A percentile compares a stretch with the other conserved stretches of the same genome.
phyloP scores from a whole-genome alignment of 2,113 vertebrate species.

The Boleophthalmus pectinirostris region DNA sequence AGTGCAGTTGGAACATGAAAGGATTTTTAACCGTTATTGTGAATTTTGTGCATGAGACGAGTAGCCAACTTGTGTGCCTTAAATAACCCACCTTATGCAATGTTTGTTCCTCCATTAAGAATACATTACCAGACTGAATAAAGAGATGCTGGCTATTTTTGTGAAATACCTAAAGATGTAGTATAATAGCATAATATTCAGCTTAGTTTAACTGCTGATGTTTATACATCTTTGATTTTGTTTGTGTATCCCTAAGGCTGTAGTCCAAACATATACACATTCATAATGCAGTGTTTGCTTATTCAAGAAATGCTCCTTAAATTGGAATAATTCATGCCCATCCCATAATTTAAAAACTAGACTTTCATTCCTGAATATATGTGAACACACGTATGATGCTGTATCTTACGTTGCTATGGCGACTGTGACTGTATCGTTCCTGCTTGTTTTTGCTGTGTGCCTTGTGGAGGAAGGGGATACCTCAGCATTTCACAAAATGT shows the following conservation, averaged over 20 bases:
- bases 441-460: conserved; percentile 5
- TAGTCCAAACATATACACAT: neutral
- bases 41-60: neutral
- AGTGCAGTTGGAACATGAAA: neutral
- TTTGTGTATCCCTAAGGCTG: neutral
- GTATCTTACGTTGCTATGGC: neutral
- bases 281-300: conserved; percentile 3
- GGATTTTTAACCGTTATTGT: neutral
- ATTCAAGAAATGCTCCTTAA: neutral
- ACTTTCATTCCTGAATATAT: neutral
- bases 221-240: neutral
- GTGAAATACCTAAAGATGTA: neutral
- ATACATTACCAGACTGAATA: neutral
- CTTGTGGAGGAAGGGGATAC: conserved; percentile 19
- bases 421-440: neutral
- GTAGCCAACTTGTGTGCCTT: neutral
- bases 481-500: conserved; percentile 29
- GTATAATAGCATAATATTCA: neutral
- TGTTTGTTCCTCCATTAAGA: neutral
- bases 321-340: neutral
- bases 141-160: neutral
- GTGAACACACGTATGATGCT: neutral
- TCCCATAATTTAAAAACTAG: neutral
- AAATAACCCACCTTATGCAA: neutral
- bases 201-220: neutral